phyloP scores from a whole-genome alignment of 2,888 invertebrate genomes.

The Napeogenes inachia region DNA sequence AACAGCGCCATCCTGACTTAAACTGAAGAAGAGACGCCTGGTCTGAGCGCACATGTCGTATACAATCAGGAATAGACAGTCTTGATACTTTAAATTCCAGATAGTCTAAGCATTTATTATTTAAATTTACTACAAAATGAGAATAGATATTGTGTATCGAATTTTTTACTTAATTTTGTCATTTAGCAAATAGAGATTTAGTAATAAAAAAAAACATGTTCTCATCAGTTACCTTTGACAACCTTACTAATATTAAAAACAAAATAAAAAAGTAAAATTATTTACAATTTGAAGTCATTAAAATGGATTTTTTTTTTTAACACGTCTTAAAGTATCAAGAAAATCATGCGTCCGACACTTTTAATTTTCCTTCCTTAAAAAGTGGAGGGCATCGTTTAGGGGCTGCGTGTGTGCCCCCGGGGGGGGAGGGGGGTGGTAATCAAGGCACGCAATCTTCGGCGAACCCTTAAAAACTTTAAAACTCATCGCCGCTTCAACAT shows the following conservation, averaged over 20 bases:
- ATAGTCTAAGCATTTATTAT: too few relatives aligned
- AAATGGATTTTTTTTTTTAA: neutral
- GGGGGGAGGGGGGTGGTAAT: conserved; percentile 63
- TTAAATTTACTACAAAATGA: neutral
- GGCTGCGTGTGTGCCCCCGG: conserved; percentile 57
- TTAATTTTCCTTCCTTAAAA: conserved; percentile 78
- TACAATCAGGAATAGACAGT: conserved; percentile 25
- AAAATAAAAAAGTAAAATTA: neutral
- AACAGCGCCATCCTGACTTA: conserved; percentile 35
- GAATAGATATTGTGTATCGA: neutral
- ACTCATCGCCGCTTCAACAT: conserved; percentile 70
- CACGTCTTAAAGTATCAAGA: conserved; percentile 66
- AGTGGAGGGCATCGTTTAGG: conserved; percentile 62
- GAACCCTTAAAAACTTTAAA: conserved; percentile 81
- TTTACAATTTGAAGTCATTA: neutral
- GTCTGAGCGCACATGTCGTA: conserved; percentile 62
- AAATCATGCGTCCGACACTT: conserved; percentile 52
- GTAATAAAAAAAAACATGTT: too few relatives aligned
- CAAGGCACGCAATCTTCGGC: conserved; percentile 82
- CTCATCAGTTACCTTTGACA: too few relatives aligned
- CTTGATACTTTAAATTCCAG: conserved; percentile 45
- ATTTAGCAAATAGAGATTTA: too few relatives aligned
- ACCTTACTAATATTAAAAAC: too few relatives aligned
- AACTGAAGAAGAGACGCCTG: conserved; percentile 64
- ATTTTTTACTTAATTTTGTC: too few relatives aligned